Percentiles rank a stretch among this genome's conserved stretches.
Conservation (phyloP, 2,888 invertebrate genomes). For the Dynastes grantii region DNA sequence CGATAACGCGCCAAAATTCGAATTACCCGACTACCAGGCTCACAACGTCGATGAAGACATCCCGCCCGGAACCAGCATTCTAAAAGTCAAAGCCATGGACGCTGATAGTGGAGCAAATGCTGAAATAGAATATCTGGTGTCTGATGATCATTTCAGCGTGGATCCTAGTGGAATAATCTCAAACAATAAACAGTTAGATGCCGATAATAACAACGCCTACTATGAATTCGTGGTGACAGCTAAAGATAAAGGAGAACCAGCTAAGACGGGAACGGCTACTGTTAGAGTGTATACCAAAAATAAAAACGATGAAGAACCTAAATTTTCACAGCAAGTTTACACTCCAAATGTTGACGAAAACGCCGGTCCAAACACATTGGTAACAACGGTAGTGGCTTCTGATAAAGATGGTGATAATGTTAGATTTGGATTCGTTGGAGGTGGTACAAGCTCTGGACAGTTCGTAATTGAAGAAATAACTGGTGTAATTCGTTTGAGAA, state of each 20-base stretch:
- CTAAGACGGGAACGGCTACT: slow-evolving; percentile 93
- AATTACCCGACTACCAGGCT: slow-evolving; percentile 96
- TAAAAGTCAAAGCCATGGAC: slow-evolving; percentile 96
- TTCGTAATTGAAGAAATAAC: slow-evolving; percentile 97
- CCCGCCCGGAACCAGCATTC: slow-evolving; percentile 90
- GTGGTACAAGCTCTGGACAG: slow-evolving; percentile 91
- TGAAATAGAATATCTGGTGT: slow-evolving; percentile 92
- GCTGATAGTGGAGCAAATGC: slow-evolving; percentile 96
- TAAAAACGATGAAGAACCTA: slow-evolving; percentile 97
- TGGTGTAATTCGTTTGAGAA: slow-evolving; percentile 92
- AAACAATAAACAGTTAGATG: slow-evolving; percentile 93
- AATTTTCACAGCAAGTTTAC: slow-evolving; percentile 96
- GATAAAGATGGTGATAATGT: slow-evolving; percentile 99
- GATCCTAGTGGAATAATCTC: slow-evolving; percentile 94
- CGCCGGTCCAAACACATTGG: slow-evolving; percentile 94
- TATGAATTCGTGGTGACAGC: slow-evolving; percentile 96
- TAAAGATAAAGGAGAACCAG: slow-evolving; percentile 94
- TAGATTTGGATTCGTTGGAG: slow-evolving; percentile 92
- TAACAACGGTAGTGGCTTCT: slow-evolving; percentile 96
- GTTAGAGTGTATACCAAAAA: slow-evolving; percentile 98
- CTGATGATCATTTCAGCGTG: slow-evolving; percentile 95
- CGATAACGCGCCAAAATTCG: slow-evolving; percentile 97
- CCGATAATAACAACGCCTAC: slow-evolving; percentile 97
- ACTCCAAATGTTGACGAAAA: slow-evolving; percentile 97
- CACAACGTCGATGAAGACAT: slow-evolving; percentile 97